A percentile compares a stretch with the other conserved stretches of the same genome.
These are phyloP conservation scores for Procavia capensis DNA, from an alignment of 2,113 vertebrate species.

Conservation along the genomic window DNA sequence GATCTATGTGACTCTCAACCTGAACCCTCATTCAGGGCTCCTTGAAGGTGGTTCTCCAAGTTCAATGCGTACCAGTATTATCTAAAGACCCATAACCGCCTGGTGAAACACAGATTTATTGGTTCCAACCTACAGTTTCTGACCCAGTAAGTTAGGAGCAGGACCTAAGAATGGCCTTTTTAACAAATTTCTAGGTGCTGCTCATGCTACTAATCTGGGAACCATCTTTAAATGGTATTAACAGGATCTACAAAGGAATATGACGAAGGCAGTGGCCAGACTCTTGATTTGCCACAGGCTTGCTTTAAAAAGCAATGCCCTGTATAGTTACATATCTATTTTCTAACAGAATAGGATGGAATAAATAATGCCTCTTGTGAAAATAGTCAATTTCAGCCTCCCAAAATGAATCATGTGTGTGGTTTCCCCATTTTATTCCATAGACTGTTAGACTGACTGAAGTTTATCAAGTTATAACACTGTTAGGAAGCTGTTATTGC, in stretches of 20 bases:
- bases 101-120: not conserved
- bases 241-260: not conserved
- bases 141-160: too few relatives aligned
- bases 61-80: not conserved
- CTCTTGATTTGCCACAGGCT: not conserved
- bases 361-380: not conserved
- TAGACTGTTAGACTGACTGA: not conserved
- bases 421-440: not conserved
- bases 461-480: not conserved
- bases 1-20: too few relatives aligned
- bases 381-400: not conserved
- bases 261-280: not conserved
- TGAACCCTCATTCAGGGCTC: not conserved
- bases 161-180: too few relatives aligned
- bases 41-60: not conserved
- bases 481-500: not conserved
- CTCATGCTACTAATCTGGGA: not conserved
- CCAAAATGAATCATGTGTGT: not conserved
- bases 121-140: not conserved
- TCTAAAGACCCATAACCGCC: not conserved
- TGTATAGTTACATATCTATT: not conserved
- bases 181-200: too few relatives aligned
- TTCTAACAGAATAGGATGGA: not conserved
- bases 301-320: not conserved
- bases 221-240: not conserved